A percentile compares a stretch with the other conserved stretches of the same genome.
phyloP scores from a whole-genome alignment of 1,140 invertebrate species.

The Monochamus saltuarius region DNA sequence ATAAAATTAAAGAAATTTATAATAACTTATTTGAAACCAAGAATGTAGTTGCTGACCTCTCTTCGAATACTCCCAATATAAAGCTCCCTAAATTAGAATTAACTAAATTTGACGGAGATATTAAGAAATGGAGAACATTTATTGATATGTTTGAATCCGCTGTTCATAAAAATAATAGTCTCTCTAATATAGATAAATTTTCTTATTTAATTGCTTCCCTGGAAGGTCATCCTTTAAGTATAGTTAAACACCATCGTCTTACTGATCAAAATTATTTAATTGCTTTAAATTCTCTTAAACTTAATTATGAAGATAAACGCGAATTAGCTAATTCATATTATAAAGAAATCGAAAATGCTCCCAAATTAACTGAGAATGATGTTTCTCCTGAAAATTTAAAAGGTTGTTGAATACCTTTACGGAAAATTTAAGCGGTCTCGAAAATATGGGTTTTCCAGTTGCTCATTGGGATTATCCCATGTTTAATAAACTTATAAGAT shows the following conservation, averaged over 20 bases:
- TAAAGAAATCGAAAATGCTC: conserved; percentile 5
- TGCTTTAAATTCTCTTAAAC: conserved; percentile 15
- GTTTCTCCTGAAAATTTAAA: neutral
- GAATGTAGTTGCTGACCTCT: neutral
- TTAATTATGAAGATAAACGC: conserved; percentile 20
- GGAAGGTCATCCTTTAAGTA: conserved; percentile 3
- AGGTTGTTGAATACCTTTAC: conserved; percentile 2
- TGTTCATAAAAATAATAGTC: conserved; percentile 15
- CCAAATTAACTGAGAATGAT: neutral
- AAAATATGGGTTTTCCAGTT: conserved; percentile 5
- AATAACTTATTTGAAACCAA: neutral
- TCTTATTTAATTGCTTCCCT: conserved; percentile 18
- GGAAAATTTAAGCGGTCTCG: conserved; percentile 1
- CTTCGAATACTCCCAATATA: conserved; percentile 8
- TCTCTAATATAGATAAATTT: conserved; percentile 12
- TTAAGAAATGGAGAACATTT: conserved; percentile 20
- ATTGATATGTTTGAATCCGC: conserved; percentile 20
- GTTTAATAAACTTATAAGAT: conserved; percentile 3
- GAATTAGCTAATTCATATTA: conserved; percentile 19
- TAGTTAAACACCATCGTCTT: conserved; percentile 6
- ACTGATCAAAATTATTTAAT: conserved; percentile 21
- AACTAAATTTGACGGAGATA: conserved; percentile 24
- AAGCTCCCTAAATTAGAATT: conserved; percentile 21
- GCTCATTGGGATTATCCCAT: conserved; percentile 4
- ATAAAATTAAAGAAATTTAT: neutral